phyloP scores from a whole-genome alignment of 2,888 invertebrate genomes.

The Coleophora flavipennella region DNA sequence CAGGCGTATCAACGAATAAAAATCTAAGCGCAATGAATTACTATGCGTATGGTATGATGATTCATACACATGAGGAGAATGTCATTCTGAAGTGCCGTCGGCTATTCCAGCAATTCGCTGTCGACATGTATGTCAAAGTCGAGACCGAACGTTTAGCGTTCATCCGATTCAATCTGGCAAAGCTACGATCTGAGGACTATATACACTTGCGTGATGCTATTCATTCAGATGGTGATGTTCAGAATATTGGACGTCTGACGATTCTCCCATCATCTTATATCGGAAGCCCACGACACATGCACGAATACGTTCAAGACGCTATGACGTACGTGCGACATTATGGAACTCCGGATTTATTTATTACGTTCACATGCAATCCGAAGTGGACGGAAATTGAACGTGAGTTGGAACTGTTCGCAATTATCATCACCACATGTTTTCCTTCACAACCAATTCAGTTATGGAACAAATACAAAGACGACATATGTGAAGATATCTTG shows the following conservation, averaged over 20 bases:
- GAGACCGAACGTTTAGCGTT: constrained; percentile 9
- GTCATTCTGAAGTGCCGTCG: constrained; percentile 8
- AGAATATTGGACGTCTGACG: constrained; percentile 16
- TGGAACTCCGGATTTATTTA: too few species aligned
- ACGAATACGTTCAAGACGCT: constrained; percentile 15
- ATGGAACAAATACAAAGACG: too few species aligned
- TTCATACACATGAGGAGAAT: constrained; percentile 5
- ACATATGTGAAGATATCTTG: too few species aligned
- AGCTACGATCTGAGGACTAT: constrained; percentile 9
- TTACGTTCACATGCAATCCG: too few species aligned
- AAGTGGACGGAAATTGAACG: constrained; percentile 19
- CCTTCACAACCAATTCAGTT: too few species aligned
- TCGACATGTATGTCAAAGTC: too few species aligned
- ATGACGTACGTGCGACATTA: too few species aligned
- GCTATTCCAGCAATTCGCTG: constrained; percentile 5
- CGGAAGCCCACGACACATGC: constrained; percentile 12
- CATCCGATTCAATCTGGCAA: constrained; percentile 4
- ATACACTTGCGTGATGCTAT: constrained; percentile 8
- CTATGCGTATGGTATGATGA: constrained; percentile 13
- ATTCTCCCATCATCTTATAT: constrained; percentile 18
- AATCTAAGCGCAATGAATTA: constrained; percentile 14
- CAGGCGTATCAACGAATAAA: constrained; percentile 11
- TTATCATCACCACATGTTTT: too few species aligned
- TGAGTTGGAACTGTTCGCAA: too few species aligned
- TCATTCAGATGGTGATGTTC: constrained; percentile 9